Conservation (phyloP, 2,888 invertebrate species). For the Lasioglossum leucozonium region DNA sequence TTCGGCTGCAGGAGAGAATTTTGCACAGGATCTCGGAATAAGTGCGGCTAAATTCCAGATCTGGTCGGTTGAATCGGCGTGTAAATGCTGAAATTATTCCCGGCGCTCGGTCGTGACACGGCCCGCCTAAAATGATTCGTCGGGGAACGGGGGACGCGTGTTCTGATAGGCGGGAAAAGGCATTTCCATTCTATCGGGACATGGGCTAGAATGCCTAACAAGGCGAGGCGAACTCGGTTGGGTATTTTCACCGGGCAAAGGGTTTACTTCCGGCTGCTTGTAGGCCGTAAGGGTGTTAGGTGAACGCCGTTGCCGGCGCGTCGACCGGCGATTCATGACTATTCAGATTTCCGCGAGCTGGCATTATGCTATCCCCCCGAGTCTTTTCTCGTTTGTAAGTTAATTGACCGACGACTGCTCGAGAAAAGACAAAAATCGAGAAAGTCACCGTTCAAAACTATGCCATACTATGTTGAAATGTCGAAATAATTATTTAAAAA, state of each 20-base stretch:
- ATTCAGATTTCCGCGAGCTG: conserved; percentile 44
- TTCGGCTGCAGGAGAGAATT: not conserved
- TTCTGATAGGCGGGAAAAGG: conserved; percentile 40
- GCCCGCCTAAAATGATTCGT: conserved; percentile 5
- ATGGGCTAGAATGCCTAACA: conserved; percentile 46
- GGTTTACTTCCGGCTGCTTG: conserved; percentile 12
- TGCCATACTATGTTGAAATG: too few species aligned
- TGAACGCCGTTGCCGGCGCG: not conserved
- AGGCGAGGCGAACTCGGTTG: conserved; percentile 15
- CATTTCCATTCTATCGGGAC: conserved; percentile 26
- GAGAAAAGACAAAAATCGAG: too few species aligned
- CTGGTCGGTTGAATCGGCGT: not conserved
- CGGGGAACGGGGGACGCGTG: not conserved
- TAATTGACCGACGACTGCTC: conserved; percentile 45
- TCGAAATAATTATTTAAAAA: too few species aligned
- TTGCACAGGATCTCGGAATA: not conserved
- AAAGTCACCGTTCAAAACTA: too few species aligned
- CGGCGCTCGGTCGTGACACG: conserved; percentile 1
- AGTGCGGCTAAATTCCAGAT: not conserved
- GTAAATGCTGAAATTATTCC: conserved; percentile 2
- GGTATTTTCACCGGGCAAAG: conserved; percentile 28
- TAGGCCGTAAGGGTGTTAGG: conserved; percentile 20
- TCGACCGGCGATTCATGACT: conserved; percentile 43
- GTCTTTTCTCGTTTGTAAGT: conserved; percentile 51
- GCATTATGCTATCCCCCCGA: not conserved